These are phyloP conservation scores for Bombus terrestris DNA, from an alignment of 1,140 invertebrate species.

Conservation along the genomic window DNA sequence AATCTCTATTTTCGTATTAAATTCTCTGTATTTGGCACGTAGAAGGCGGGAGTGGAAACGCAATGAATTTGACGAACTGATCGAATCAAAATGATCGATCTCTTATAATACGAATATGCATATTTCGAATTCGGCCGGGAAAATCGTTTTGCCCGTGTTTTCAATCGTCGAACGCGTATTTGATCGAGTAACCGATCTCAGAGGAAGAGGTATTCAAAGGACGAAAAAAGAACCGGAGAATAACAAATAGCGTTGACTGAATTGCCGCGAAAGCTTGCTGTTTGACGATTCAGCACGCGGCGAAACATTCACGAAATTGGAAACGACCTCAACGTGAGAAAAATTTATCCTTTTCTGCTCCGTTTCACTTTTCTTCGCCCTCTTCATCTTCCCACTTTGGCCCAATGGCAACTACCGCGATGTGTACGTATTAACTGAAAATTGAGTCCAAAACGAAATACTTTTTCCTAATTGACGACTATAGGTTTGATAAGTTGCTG, in stretches of 20 bases:
- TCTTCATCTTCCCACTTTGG: too few relatives aligned
- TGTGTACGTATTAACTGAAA: too few relatives aligned
- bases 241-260: slow-evolving; percentile 21
- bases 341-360: slow-evolving; percentile 10
- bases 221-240: neutral
- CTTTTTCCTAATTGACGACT: too few relatives aligned
- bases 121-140: neutral
- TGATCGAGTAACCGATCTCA: neutral
- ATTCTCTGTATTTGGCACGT: too few relatives aligned
- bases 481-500: too few relatives aligned
- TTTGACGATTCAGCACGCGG: slow-evolving; percentile 46
- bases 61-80: too few relatives aligned
- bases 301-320: slow-evolving; percentile 53
- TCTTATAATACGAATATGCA: too few relatives aligned
- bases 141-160: neutral
- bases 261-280: neutral
- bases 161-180: neutral
- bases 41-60: neutral
- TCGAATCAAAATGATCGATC: too few relatives aligned
- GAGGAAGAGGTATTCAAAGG: neutral
- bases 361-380: too few relatives aligned
- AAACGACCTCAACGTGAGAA: slow-evolving; percentile 43
- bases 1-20: neutral
- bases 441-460: too few relatives aligned
- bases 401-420: too few relatives aligned